phyloP scores from a whole-genome alignment of 2,888 invertebrate genomes.

The Labia minor region DNA sequence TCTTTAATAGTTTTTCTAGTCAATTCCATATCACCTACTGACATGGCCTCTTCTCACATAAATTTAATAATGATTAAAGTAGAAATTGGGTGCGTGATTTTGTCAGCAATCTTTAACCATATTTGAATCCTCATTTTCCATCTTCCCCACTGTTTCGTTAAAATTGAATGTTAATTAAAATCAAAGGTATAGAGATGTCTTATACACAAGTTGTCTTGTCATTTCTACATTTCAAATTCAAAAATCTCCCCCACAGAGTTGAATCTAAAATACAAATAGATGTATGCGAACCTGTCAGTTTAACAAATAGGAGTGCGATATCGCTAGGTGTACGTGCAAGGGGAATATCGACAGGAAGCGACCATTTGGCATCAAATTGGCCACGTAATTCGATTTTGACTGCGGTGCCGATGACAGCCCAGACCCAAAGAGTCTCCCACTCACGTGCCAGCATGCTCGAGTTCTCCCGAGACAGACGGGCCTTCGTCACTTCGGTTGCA shows the following conservation, averaged over 20 bases:
- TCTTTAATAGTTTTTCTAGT: too few relatives aligned
- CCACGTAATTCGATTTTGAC: conserved; percentile 13
- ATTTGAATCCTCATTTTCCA: too few relatives aligned
- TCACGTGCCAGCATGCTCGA: conserved; percentile 3
- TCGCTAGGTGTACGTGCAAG: neutral
- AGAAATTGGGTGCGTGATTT: too few relatives aligned
- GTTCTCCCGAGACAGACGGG: conserved; percentile 7
- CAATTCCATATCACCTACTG: too few relatives aligned
- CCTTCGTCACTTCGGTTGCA: neutral
- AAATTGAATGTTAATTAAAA: too few relatives aligned
- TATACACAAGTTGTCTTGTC: too few relatives aligned
- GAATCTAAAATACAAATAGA: conserved; percentile 13
- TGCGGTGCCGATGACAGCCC: conserved; percentile 9
- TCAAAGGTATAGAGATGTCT: too few relatives aligned
- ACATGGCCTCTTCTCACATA: too few relatives aligned
- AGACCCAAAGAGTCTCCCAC: neutral
- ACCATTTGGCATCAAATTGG: conserved; percentile 13
- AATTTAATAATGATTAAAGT: too few relatives aligned
- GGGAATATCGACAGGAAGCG: conserved; percentile 7
- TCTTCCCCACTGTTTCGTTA: too few relatives aligned
- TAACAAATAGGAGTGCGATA: conserved; percentile 1
- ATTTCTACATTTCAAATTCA: neutral
- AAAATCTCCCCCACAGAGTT: neutral
- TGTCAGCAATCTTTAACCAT: too few relatives aligned
- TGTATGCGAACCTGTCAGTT: neutral